Conservation (phyloP, 2,113 vertebrate genomes). For the Dromaius novaehollandiae region DNA sequence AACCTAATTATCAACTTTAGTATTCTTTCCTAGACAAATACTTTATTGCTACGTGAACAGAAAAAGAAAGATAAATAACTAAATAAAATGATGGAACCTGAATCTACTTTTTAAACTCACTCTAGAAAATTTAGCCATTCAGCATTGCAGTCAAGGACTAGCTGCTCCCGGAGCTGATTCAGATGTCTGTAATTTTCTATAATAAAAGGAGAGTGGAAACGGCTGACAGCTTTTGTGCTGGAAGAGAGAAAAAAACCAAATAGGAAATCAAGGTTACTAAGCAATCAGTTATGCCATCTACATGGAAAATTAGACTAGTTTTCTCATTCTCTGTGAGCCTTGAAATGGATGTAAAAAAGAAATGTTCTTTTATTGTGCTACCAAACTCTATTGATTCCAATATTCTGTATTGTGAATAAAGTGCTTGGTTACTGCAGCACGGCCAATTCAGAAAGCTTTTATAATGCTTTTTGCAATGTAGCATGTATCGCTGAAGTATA, state of each 20-base stretch:
- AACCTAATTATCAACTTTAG: not conserved
- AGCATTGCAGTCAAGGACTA: constrained; percentile 85
- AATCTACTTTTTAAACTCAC: constrained; percentile 78
- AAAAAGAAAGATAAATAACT: not conserved
- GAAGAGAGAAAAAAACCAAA: constrained; percentile 39
- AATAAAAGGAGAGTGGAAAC: constrained; percentile 93
- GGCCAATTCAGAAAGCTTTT: constrained; percentile 4
- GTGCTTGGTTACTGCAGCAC: not conserved
- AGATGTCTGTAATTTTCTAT: constrained; percentile 84
- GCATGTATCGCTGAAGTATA: not conserved
- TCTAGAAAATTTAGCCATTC: constrained; percentile 92
- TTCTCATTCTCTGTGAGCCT: constrained; percentile 41
- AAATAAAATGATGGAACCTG: not conserved
- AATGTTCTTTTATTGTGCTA: not conserved
- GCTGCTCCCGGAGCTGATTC: constrained; percentile 91
- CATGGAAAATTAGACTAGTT: constrained; percentile 39
- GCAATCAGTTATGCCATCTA: constrained; percentile 57
- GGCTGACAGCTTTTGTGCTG: constrained; percentile 92
- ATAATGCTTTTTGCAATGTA: not conserved
- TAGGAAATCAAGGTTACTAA: constrained; percentile 71
- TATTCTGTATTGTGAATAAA: not conserved
- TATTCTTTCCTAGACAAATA: not conserved
- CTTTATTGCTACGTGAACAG: too few species aligned
- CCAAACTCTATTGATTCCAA: not conserved
- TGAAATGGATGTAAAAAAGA: not conserved